A percentile compares a stretch with the other conserved stretches of the same genome.
Evolutionary conservation across 2,888 invertebrate genomes (phyloP).

Genomic region (Muscina levida): DNA sequence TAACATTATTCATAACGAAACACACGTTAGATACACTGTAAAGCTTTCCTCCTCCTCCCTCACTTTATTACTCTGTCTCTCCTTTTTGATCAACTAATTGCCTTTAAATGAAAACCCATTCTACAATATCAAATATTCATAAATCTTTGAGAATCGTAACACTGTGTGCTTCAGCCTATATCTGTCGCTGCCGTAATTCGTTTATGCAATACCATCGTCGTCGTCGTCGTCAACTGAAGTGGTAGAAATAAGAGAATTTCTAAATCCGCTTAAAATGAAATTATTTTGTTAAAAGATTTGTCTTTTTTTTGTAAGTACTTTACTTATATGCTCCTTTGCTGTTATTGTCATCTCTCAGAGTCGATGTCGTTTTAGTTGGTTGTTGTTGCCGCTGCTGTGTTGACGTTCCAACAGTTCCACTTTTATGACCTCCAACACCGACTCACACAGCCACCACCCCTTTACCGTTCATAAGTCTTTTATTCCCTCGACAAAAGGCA

Average conservation of each 20-base stretch:
- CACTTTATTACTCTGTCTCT: too few relatives aligned
- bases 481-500: background rate
- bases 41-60: too few relatives aligned
- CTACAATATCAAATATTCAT: background rate
- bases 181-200: background rate
- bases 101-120: too few relatives aligned
- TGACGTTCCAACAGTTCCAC: constrained; percentile 13
- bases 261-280: constrained; percentile 78
- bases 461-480: background rate
- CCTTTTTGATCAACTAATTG: too few relatives aligned
- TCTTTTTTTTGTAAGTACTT: constrained; percentile 55
- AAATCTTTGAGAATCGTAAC: background rate
- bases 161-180: too few relatives aligned
- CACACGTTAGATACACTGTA: too few relatives aligned
- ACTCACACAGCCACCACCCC: background rate
- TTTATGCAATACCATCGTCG: constrained; percentile 10
- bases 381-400: background rate
- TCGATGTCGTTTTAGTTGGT: too few relatives aligned
- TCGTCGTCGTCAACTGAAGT: constrained; percentile 32
- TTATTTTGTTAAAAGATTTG: constrained; percentile 72
- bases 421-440: constrained; percentile 22
- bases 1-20: too few relatives aligned
- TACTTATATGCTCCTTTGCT: background rate
- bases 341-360: constrained; percentile 3
- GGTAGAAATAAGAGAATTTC: constrained; percentile 60